A percentile compares a stretch with the other conserved stretches of the same genome.
These are phyloP conservation scores for Salvelinus alpinus DNA, from an alignment of 2,113 vertebrate genomes.

Conservation along the genomic window DNA sequence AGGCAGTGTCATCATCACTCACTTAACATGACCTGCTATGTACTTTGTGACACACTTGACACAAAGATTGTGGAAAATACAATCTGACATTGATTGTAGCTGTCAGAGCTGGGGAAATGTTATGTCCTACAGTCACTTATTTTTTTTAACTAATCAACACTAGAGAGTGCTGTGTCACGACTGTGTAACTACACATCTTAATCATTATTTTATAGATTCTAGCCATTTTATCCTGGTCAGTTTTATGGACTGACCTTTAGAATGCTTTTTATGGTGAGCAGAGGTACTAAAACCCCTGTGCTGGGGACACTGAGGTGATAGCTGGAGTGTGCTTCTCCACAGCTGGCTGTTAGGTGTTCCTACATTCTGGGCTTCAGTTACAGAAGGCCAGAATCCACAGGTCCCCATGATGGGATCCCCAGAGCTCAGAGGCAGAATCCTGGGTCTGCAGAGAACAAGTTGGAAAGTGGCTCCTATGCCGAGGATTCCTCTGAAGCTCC, in stretches of 20 bases:
- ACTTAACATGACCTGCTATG: no score
- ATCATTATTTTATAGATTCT: no score
- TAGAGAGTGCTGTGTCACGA: no score
- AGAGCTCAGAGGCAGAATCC: constrained; percentile 8
- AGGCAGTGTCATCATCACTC: no score
- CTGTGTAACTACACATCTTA: no score
- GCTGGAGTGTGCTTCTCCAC: constrained; percentile 9
- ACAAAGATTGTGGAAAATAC: no score
- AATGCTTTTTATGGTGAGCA: constrained; percentile 26
- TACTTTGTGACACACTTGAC: no score
- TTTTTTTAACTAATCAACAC: no score
- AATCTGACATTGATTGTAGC: not conserved
- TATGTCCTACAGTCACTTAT: no score
- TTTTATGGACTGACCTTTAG: constrained; percentile 34
- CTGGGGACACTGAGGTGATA: no score
- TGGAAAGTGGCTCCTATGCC: constrained; percentile 43
- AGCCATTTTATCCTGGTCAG: not conserved
- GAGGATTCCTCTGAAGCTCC: constrained; percentile 35
- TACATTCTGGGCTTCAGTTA: constrained; percentile 44
- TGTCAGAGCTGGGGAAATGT: not conserved
- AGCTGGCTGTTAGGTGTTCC: constrained; percentile 42
- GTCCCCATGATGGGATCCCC: constrained; percentile 47
- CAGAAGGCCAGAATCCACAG: constrained; percentile 46
- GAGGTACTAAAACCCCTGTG: no score
- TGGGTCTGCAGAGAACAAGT: constrained; percentile 32